Evolutionary conservation across 2,888 invertebrate genomes (phyloP), one percentile per base, ranked within the genome.

Genomic region (Drosophila rubida): DNA sequence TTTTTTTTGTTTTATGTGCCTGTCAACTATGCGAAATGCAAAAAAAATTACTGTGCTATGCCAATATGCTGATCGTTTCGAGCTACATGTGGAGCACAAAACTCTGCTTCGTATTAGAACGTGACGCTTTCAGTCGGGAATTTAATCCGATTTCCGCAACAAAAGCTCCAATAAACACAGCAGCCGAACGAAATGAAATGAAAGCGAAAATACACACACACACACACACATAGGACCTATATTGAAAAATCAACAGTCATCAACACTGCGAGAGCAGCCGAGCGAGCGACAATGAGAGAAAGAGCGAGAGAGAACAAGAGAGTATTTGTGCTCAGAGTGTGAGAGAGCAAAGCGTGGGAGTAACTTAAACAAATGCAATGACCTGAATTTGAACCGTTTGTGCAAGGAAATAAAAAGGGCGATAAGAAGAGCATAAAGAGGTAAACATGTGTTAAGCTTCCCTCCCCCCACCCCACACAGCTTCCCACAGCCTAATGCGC

Each of bases 301-400:
- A 35, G 51, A 55, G 30, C 27, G 59, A 55, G 9, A 32, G 19
- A 35, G 23, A 27, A 9, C 14, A 32, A 42, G 23, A 45, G 49
- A 49, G 49, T 9, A 13, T n/a, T 19, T 46, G 57, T 48, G 11
- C 30, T 23, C 14, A 14, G 27, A 60, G 54, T 27, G 48, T 37
- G 51, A 49, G 48, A 61, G 66, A 57, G 59, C 48, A 22, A n/a
- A 69, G 59, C 45, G 59, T 74, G 75, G 71, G 82, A 79, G 71
- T 48, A 45, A 55, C 51, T 64, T 63, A 78, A 81, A 49, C 74
- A 82, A 87, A 87, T 87, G 87, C 89, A 89, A 79, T 87, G 87
- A 88, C 87, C 87, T 87, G 89, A 88, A 88, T 87, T 88, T 69
- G 58, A 67, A 69, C 66, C 69, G 65, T 71, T 78, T 77, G 71